A percentile compares a stretch with the other conserved stretches of the same genome.
Conservation (phyloP, 1,140 invertebrate genomes). For the Calosoma granatense region DNA sequence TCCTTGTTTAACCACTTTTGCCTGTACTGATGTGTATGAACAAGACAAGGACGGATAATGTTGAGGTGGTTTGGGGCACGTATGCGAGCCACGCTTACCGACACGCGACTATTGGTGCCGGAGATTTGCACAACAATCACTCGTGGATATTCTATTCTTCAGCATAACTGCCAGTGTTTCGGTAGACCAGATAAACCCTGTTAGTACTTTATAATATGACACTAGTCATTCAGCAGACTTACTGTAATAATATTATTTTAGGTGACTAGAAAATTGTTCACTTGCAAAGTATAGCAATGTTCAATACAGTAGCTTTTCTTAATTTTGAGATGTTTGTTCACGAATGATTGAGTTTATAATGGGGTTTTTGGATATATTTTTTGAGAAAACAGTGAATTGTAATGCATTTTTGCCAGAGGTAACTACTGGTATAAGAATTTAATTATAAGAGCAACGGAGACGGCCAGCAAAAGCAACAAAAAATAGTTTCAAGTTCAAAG, state of each 20-base stretch:
- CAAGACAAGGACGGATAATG: background rate
- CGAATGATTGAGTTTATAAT: no score
- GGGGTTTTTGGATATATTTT: no score
- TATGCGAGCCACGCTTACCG: slow-evolving; percentile 12
- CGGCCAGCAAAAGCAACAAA: no score
- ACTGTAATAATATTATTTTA: background rate
- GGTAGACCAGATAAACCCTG: background rate
- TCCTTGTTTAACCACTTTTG: background rate
- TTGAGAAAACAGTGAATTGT: no score
- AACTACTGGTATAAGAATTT: no score
- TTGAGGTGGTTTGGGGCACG: background rate
- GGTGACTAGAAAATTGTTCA: background rate
- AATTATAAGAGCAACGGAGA: no score
- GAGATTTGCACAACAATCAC: slow-evolving; percentile 15
- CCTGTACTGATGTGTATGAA: background rate
- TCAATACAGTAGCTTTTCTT: no score
- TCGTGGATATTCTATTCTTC: slow-evolving; percentile 9
- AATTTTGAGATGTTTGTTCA: no score
- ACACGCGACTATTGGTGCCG: slow-evolving; percentile 10
- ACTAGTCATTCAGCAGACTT: background rate
- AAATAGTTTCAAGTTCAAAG: no score
- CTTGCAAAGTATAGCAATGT: background rate
- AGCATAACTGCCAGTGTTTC: slow-evolving; percentile 1
- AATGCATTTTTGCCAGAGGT: no score
- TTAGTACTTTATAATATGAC: slow-evolving; percentile 5